These are phyloP conservation scores for Dryadula phaetusa DNA, from an alignment of 2,888 invertebrate species.

Conservation along the genomic window DNA sequence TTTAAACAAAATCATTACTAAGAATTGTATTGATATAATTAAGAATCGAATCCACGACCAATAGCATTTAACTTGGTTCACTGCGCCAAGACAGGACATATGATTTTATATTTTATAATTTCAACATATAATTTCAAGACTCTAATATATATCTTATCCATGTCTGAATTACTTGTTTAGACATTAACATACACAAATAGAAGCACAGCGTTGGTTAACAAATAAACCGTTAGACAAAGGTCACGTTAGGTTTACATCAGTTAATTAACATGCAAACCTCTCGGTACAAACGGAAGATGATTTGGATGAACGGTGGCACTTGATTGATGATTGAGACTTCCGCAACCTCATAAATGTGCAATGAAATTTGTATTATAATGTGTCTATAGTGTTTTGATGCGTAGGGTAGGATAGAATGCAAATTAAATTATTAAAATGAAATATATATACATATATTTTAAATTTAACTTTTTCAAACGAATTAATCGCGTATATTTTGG, in stretches of 20 bases:
- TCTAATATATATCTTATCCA: neutral
- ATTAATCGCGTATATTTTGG: too few relatives aligned
- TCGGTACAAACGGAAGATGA: constrained; percentile 59
- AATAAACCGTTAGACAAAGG: constrained; percentile 47
- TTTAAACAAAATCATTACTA: too few relatives aligned
- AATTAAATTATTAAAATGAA: too few relatives aligned
- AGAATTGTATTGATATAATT: too few relatives aligned
- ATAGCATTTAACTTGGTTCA: too few relatives aligned
- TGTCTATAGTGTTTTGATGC: neutral
- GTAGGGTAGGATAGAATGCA: too few relatives aligned
- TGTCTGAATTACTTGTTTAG: neutral
- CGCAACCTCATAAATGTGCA: constrained; percentile 24
- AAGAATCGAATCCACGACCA: too few relatives aligned
- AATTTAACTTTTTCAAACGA: too few relatives aligned
- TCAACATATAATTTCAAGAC: too few relatives aligned
- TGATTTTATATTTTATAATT: neutral
- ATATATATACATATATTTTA: too few relatives aligned
- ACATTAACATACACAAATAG: constrained; percentile 9
- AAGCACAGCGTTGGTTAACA: constrained; percentile 30
- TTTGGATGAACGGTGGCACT: constrained; percentile 51
- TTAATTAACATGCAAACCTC: constrained; percentile 66
- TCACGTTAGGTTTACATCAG: constrained; percentile 58
- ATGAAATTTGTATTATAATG: constrained; percentile 9
- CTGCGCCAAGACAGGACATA: too few relatives aligned
- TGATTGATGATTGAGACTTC: constrained; percentile 54